These are phyloP conservation scores for Dyspetes luteomarginatus DNA, from an alignment of 2,888 invertebrate genomes.

Conservation along the genomic window DNA sequence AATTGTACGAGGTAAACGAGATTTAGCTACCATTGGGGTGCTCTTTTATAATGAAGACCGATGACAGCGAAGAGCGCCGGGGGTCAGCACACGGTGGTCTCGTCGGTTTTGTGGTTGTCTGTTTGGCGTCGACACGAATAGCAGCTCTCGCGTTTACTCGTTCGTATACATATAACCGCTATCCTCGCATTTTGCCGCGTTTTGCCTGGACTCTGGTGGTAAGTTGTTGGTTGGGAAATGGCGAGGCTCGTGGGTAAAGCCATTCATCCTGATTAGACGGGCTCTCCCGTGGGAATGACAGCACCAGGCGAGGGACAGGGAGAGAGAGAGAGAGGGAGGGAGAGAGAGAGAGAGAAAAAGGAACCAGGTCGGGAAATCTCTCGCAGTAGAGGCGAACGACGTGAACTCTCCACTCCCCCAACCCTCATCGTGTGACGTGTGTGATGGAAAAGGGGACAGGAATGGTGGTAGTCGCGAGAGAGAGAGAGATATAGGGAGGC, in stretches of 20 bases:
- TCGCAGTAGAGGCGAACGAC: slow-evolving; percentile 43
- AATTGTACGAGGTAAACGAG: slow-evolving; percentile 75
- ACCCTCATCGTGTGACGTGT: slow-evolving; percentile 16
- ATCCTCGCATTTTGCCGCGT: slow-evolving; percentile 46
- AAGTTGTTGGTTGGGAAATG: slow-evolving; percentile 76
- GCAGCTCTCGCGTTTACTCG: background rate
- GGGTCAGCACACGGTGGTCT: slow-evolving; percentile 43
- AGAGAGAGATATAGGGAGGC: slow-evolving; percentile 3
- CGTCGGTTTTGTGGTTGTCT: slow-evolving; percentile 28
- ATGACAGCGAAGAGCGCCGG: slow-evolving; percentile 75
- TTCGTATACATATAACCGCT: background rate
- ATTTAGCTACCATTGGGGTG: slow-evolving; percentile 72
- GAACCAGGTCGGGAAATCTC: slow-evolving; percentile 66
- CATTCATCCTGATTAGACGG: slow-evolving; percentile 81
- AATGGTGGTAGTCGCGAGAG: slow-evolving; percentile 24
- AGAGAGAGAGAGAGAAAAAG: slow-evolving; percentile 68
- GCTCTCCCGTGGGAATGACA: slow-evolving; percentile 76
- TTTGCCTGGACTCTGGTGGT: slow-evolving; percentile 48
- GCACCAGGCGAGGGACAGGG: slow-evolving; percentile 45
- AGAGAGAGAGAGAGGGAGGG: slow-evolving; percentile 69
- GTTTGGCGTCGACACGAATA: slow-evolving; percentile 3
- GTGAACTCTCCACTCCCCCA: slow-evolving; percentile 39
- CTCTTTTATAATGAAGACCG: slow-evolving; percentile 81
- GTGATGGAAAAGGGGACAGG: slow-evolving; percentile 38
- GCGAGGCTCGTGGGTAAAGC: slow-evolving; percentile 74